Evolutionary conservation across 2,888 invertebrate genomes (phyloP), one percentile per base, ranked within the genome.

Genomic region (Caenorhabditis sp.): DNA sequence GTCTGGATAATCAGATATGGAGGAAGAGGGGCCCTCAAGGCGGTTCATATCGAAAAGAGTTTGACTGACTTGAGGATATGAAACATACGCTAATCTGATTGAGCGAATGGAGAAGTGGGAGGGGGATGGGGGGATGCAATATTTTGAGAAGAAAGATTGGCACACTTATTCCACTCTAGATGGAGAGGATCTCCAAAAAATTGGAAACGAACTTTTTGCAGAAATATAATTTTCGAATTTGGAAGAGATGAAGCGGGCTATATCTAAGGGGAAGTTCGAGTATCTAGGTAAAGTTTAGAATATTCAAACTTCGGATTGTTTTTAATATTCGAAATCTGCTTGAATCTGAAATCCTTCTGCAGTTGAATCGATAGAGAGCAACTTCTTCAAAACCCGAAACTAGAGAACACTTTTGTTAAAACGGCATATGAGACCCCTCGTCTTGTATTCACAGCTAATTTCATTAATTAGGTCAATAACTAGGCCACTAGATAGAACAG

Each of bases 1-100:
- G 35, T 68, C 51, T 54, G 54, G 68, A 69, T 77, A 77, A 77
- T 77, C 77, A 77, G 77, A 77, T 77, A 77, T 77, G 77, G 69
- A 54, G 63, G 44, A 63, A 19, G n/a, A n/a, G 19, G 47, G 47
- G 19, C 47, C 54, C 69, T 51, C 35, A 69, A 63, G 77, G 69
- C 77, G 77, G 77, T 69, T 76, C 76, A 76, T 76, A 76, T 76
- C 66, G 75, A 38, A 54, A 64, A 77, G 77, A 77, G 77, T 69
- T 69, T 68, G 76, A 49, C 56, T 75, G 73, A 72, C 47, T 63
- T 41, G 47, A 38, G 61, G 63, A 70, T 70, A 81, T 66, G 75
- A 81, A 75, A 80, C 80, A 80, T 69, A 61, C 74, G 74, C 80
- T 80, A 80, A 80, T 80, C 80, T 80, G 80, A 80, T 80, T 80